These are phyloP conservation scores for Dicroscelio sp. DNA, from an alignment of 2,888 invertebrate species.

Conservation along the genomic window DNA sequence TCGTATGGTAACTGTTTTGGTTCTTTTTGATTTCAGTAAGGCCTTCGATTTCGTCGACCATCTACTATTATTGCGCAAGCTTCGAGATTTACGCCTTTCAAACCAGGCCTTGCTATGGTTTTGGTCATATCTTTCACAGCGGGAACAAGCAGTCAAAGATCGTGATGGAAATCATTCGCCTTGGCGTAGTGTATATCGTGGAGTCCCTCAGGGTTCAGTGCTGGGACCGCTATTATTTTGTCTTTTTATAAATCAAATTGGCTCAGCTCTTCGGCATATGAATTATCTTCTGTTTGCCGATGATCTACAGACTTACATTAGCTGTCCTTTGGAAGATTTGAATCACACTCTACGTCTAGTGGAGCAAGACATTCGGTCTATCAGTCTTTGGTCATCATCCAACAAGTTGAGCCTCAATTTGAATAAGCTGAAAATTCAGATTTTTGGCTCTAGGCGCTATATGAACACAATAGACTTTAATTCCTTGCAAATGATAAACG, in stretches of 20 bases:
- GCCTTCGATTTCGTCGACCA: too few relatives aligned
- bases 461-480: not conserved
- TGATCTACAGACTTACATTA: not conserved
- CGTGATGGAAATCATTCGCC: not conserved
- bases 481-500: not conserved
- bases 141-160: not conserved
- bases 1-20: too few relatives aligned
- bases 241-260: not conserved
- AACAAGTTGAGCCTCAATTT: not conserved
- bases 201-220: conserved; percentile 15
- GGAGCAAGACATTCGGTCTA: not conserved
- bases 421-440: not conserved
- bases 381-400: not conserved
- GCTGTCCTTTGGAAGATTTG: not conserved
- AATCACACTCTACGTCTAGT: not conserved
- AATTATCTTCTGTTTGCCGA: not conserved
- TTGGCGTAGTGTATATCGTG: not conserved
- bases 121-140: not conserved
- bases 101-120: not conserved
- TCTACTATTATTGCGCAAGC: too few relatives aligned
- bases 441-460: not conserved
- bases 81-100: not conserved
- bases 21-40: too few relatives aligned
- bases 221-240: not conserved
- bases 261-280: not conserved